Percentiles rank a stretch among this genome's conserved stretches.
Evolutionary conservation across 2,113 vertebrate species (phyloP).

Genomic region (Argyrosomus japonicus): DNA sequence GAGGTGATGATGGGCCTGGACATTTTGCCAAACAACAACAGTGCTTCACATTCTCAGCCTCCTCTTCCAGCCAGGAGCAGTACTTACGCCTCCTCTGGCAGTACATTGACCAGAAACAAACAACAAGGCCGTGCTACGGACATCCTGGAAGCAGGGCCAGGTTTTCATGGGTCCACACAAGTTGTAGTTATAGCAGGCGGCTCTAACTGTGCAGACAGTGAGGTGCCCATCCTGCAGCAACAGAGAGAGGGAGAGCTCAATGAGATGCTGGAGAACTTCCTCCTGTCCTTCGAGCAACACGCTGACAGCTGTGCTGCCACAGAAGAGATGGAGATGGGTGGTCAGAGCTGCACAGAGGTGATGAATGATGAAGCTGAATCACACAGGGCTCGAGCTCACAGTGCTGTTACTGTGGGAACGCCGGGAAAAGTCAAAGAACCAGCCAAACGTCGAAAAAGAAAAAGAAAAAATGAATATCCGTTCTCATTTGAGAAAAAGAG

Average conservation of each 20-base stretch:
- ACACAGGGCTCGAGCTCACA: rapidly evolving
- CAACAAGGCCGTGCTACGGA: neutral
- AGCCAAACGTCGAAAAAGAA: neutral
- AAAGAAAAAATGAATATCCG: neutral
- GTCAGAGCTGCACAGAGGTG: conserved; percentile 14
- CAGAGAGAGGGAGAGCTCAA: conserved; percentile 62
- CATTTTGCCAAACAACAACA: conserved; percentile 56
- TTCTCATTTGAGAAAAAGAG: conserved; percentile 24
- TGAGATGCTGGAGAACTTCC: conserved; percentile 76
- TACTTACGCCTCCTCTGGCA: neutral
- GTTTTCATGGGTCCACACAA: neutral
- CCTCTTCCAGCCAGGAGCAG: neutral
- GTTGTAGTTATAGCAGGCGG: neutral
- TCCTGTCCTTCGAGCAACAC: conserved; percentile 76
- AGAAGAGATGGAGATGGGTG: conserved; percentile 10
- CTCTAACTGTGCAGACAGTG: neutral
- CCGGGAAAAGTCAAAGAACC: rapidly evolving
- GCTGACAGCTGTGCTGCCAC: neutral
- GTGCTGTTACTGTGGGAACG: neutral
- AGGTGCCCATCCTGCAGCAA: conserved; percentile 49
- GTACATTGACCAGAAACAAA: neutral
- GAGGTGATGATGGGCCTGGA: conserved; percentile 78
- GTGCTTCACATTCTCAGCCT: neutral
- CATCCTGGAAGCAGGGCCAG: neutral
- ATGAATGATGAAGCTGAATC: neutral